Evolutionary conservation across 2,888 invertebrate genomes (phyloP).

Genomic region (Pandemis corylana): DNA sequence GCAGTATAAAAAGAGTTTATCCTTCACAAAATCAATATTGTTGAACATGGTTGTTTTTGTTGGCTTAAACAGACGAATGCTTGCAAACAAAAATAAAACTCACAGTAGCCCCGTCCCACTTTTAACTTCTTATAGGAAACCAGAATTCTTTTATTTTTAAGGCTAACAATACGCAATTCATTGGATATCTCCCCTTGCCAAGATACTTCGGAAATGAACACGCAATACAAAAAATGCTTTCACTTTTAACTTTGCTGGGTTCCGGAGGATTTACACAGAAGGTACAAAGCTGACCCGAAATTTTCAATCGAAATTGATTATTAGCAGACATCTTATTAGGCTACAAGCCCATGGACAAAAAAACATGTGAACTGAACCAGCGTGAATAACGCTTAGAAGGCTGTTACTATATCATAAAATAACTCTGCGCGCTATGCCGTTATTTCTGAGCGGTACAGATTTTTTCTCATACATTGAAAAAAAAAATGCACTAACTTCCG

Average conservation of each 20-base stretch:
- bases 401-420: too few relatives aligned
- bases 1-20: too few relatives aligned
- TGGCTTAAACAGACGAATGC: not conserved
- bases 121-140: conserved; percentile 5
- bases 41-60: not conserved
- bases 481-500: too few relatives aligned
- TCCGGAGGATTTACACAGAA: conserved; percentile 7
- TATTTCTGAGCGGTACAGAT: too few relatives aligned
- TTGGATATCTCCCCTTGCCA: conserved; percentile 60
- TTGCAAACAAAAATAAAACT: not conserved
- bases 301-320: too few relatives aligned
- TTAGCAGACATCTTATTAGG: too few relatives aligned
- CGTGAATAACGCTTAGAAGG: too few relatives aligned
- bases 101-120: not conserved
- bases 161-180: conserved; percentile 62
- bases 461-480: too few relatives aligned
- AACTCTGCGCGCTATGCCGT: too few relatives aligned
- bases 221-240: conserved; percentile 50
- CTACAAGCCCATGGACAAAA: too few relatives aligned
- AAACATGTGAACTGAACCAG: too few relatives aligned
- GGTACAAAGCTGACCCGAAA: not conserved
- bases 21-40: too few relatives aligned
- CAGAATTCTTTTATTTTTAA: conserved; percentile 11
- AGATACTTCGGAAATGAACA: conserved; percentile 61
- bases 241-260: not conserved